Evolutionary conservation across 2,888 invertebrate genomes (phyloP).

Genomic region (Morpho helenor): DNA sequence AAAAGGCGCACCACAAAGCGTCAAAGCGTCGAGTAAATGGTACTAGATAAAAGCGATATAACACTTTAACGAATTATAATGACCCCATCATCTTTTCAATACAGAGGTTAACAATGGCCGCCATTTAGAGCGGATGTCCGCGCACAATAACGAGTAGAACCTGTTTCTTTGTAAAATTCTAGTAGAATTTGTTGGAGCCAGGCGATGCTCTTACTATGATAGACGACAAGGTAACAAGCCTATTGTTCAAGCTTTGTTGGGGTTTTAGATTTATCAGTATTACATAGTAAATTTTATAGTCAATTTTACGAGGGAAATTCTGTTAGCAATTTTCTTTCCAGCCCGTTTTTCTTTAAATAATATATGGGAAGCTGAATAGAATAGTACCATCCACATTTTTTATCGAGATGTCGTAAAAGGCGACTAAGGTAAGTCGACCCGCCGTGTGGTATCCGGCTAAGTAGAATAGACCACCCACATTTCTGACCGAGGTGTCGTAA

Average conservation of each 20-base stretch:
- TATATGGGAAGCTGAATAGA: too few relatives aligned
- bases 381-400: too few relatives aligned
- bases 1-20: too few relatives aligned
- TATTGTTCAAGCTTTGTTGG: neutral
- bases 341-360: too few relatives aligned
- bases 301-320: too few relatives aligned
- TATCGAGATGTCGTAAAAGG: too few relatives aligned
- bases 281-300: too few relatives aligned
- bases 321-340: too few relatives aligned
- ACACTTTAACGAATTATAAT: slow-evolving; percentile 45
- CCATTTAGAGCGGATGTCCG: slow-evolving; percentile 64
- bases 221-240: slow-evolving; percentile 1
- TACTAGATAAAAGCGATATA: slow-evolving; percentile 28
- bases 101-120: slow-evolving; percentile 62
- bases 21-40: slow-evolving; percentile 1
- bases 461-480: too few relatives aligned
- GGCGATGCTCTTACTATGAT: slow-evolving; percentile 6
- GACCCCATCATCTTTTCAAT: slow-evolving; percentile 70
- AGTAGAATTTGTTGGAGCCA: slow-evolving; percentile 16
- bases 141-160: slow-evolving; percentile 57
- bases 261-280: neutral
- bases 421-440: too few relatives aligned
- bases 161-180: slow-evolving; percentile 37
- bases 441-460: too few relatives aligned
- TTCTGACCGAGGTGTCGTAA: too few relatives aligned